Evolutionary conservation across 2,797 vertebrate species (phyloP), one percentile per base, ranked within the genome.

Genomic region (Nannoperca australis): DNA sequence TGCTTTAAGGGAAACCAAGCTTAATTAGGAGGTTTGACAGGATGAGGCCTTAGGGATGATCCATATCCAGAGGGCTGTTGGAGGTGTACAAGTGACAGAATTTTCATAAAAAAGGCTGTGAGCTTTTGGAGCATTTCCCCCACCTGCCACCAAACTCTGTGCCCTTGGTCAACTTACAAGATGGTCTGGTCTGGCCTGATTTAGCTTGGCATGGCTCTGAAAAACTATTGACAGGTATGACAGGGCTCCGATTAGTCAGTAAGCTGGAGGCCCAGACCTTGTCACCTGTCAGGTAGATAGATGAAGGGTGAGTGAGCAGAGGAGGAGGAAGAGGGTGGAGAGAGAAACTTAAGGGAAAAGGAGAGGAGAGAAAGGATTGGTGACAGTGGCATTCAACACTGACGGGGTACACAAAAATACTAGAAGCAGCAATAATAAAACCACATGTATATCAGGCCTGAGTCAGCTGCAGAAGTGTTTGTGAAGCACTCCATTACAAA

Each of bases 181-280:
- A 78, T 73, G 78, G 77, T 77, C 65, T 27, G 74, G 71, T 78
- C 67, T 49, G 79, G 81, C 51, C 79, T 71, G 80, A 81, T 86
- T 69, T 72, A 77, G 70, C 82, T 72, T 78, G 88, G 76, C 85
- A 70, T 54, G 56, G 81, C 78, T 78, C 55, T 71, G 85, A 94
- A 95, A 95, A 95, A 95, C 92, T 97, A 99, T 98, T 97, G 97
- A 97, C 97, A 98, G 96, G 94, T 96, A 96, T 98, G 97, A 97
- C 97, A 97, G 96, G 94, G 94, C 95, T 97, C 97, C 96, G 97
- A 99, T 98, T 98, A 97, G 95, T 96, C 96, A 97, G 97, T 97
- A 97, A 97, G 96, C 97, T 95, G 94, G 95, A 96, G 96, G 96
- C 95, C 95, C 94, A 94, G 95, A 84, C 94, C 95, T 95, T 97